Conservation (phyloP, 2,888 invertebrate species). For the Iselma pallidipennis region DNA sequence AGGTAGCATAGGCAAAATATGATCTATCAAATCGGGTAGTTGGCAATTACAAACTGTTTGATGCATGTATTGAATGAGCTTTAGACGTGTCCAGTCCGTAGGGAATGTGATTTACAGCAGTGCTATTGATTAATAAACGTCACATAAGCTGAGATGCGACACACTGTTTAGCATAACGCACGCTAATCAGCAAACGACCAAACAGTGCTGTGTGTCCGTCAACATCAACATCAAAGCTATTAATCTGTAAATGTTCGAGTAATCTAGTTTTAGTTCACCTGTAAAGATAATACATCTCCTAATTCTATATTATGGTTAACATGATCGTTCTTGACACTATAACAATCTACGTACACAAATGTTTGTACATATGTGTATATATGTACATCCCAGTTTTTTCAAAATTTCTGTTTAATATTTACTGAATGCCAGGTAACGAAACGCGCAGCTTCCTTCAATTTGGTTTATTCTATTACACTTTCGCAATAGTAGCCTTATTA, state of each 20-base stretch:
- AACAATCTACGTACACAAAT: no score
- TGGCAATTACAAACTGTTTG: conserved; percentile 47
- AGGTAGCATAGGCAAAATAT: conserved; percentile 37
- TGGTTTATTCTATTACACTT: no score
- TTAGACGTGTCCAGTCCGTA: conserved; percentile 48
- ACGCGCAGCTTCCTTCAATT: no score
- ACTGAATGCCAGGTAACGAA: no score
- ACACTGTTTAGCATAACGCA: conserved; percentile 53
- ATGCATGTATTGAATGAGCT: conserved; percentile 45
- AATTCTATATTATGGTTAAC: conserved; percentile 9
- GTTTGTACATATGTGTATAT: no score
- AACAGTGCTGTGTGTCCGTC: conserved; percentile 45
- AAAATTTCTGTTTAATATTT: no score
- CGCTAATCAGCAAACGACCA: conserved; percentile 50
- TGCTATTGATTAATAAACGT: conserved; percentile 52
- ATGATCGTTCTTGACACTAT: conserved; percentile 19
- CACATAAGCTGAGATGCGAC: conserved; percentile 51
- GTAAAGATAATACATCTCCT: conserved; percentile 20
- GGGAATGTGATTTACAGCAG: conserved; percentile 54
- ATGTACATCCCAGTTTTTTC: no score
- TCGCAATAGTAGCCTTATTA: no score
- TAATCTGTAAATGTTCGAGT: conserved; percentile 39
- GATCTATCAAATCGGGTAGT: conserved; percentile 39
- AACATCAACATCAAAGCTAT: conserved; percentile 47
- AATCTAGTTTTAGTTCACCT: conserved; percentile 43